Evolutionary conservation across 2,797 vertebrate species (phyloP).

Genomic region (Characodon lateralis): DNA sequence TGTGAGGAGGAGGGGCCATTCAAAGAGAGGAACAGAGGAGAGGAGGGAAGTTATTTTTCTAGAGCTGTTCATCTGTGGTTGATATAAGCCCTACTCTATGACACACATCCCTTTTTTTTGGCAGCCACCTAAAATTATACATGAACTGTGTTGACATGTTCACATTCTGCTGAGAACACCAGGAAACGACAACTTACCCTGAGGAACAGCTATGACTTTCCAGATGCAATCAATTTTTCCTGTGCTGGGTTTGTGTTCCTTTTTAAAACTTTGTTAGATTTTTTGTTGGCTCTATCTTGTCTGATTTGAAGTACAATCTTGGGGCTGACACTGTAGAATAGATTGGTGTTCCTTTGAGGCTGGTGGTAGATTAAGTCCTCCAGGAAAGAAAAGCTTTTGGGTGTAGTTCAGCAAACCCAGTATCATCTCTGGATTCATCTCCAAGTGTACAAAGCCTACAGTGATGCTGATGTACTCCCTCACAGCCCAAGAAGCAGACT

Average conservation of each 20-base stretch:
- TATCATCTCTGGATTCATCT: constrained; percentile 40
- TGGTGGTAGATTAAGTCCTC: constrained; percentile 13
- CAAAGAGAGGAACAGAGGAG: constrained; percentile 54
- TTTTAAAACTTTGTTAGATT: constrained; percentile 6
- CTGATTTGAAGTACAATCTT: constrained; percentile 3
- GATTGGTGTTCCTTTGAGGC: constrained; percentile 19
- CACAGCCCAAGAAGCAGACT: constrained; percentile 88
- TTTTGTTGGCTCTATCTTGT: constrained; percentile 17
- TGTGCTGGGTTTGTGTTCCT: constrained; percentile 53
- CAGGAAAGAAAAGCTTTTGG: constrained; percentile 10
- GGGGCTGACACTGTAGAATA: constrained; percentile 2
- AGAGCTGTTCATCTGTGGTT: constrained; percentile 38
- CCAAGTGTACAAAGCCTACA: constrained; percentile 37
- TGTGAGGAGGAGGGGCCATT: constrained; percentile 53
- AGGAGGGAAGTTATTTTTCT: constrained; percentile 57
- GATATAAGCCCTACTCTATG: constrained; percentile 26
- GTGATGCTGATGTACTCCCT: constrained; percentile 80
- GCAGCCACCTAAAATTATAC: background rate
- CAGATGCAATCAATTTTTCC: constrained; percentile 52
- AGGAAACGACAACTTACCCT: constrained; percentile 43
- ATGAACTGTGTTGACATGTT: background rate
- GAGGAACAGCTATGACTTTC: constrained; percentile 49
- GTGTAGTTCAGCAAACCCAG: constrained; percentile 25
- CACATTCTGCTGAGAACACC: constrained; percentile 21
- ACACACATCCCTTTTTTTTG: constrained; percentile 26